Conservation (phyloP, 2,113 vertebrate species). For the Serilophus lunatus region DNA sequence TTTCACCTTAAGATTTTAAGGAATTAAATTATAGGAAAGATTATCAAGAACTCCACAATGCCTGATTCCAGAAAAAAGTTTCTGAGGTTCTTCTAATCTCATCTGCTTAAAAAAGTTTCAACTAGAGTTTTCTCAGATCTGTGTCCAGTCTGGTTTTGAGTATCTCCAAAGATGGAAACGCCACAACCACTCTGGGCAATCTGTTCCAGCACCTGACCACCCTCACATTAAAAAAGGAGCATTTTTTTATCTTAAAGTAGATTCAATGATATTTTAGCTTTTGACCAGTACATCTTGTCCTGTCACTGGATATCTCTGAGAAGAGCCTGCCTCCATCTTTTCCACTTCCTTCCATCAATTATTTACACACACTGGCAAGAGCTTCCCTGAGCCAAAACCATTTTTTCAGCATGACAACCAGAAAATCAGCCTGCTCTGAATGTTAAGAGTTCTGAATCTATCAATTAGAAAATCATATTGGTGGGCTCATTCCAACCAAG, state of each 20-base stretch:
- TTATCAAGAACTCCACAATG: not conserved
- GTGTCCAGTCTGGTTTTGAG: not conserved
- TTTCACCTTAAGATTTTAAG: not conserved
- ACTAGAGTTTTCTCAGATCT: not conserved
- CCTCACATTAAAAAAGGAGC: accelerated
- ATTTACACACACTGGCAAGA: not conserved
- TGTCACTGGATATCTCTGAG: too few species aligned
- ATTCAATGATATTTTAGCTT: not conserved
- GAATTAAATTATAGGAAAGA: not conserved
- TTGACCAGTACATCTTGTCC: not conserved
- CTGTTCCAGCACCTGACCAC: not conserved
- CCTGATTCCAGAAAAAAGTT: not conserved
- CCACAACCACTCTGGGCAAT: not conserved
- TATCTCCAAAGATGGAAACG: not conserved
- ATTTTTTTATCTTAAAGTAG: not conserved
- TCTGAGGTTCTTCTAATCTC: not conserved
- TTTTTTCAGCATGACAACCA: not conserved
- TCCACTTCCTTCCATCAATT: not conserved
- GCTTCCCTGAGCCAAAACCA: not conserved
- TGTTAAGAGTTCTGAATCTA: not conserved
- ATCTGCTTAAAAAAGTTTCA: not conserved
- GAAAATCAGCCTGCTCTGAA: not conserved
- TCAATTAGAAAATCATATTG: not conserved
- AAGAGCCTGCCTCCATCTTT: not conserved
- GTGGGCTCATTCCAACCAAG: not conserved